Conservation (phyloP, 2,113 vertebrate species). For the Conger conger region DNA sequence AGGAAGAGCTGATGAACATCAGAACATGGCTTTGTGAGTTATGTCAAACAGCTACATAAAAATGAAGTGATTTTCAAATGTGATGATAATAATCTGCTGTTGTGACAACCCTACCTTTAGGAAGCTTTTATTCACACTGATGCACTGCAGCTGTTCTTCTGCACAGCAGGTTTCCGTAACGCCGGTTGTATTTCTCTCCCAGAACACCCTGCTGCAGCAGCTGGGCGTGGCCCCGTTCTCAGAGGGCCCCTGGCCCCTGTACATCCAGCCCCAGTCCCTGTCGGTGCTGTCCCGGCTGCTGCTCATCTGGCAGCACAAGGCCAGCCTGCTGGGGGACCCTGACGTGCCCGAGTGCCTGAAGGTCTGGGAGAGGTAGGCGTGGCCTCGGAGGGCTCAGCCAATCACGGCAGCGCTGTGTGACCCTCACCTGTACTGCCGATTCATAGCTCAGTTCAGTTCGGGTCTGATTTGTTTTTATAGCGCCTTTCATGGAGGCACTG, state of each 20-base stretch:
- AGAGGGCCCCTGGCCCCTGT: conserved; percentile 93
- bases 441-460: neutral
- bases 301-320: conserved; percentile 96
- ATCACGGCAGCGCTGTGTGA: neutral
- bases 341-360: conserved; percentile 94
- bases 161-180: neutral
- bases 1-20: too few species aligned
- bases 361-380: conserved; percentile 94
- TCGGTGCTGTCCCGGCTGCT: conserved; percentile 92
- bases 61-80: too few species aligned
- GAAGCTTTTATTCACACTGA: neutral
- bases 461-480: too few species aligned
- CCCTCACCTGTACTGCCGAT: neutral
- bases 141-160: neutral
- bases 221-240: conserved; percentile 91
- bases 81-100: too few species aligned
- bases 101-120: too few species aligned
- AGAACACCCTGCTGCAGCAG: conserved; percentile 93
- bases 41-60: too few species aligned
- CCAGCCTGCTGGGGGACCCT: conserved; percentile 83
- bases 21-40: too few species aligned
- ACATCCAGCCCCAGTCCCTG: conserved; percentile 92
- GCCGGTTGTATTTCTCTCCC: conserved; percentile 19
- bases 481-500: neutral
- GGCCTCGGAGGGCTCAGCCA: neutral